phyloP scores from a whole-genome alignment of 2,888 invertebrate genomes.

The Ptilodon capucinus region DNA sequence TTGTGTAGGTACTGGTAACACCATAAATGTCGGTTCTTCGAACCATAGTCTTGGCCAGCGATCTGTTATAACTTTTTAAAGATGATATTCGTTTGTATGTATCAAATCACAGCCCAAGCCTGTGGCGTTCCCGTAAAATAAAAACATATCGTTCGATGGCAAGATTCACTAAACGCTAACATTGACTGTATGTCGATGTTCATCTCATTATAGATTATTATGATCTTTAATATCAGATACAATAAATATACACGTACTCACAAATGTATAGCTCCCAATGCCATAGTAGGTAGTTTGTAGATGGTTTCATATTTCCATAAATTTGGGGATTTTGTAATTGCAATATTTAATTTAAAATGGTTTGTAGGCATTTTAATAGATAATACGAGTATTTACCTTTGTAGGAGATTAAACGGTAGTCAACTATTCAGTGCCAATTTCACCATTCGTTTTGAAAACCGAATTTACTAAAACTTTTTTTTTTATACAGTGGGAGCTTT shows the following conservation, averaged over 20 bases:
- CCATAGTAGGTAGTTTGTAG: conserved; percentile 4
- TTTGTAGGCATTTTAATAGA: too few species aligned
- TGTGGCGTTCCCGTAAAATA: conserved; percentile 57
- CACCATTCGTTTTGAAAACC: too few species aligned
- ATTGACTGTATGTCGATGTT: conserved; percentile 50
- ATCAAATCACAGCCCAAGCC: conserved; percentile 37
- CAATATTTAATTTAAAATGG: too few species aligned
- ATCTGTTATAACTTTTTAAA: conserved; percentile 10
- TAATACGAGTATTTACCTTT: too few species aligned
- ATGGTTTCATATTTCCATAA: too few species aligned
- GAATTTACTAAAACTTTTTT: too few species aligned
- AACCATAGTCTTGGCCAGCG: conserved; percentile 50
- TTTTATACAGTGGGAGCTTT: too few species aligned
- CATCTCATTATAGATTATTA: conserved; percentile 5
- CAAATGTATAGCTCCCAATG: too few species aligned
- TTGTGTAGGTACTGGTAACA: conserved; percentile 81
- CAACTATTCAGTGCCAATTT: not conserved
- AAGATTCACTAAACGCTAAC: conserved; percentile 81
- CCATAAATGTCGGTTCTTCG: conserved; percentile 62
- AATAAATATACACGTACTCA: conserved; percentile 19
- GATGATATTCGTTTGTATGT: not conserved
- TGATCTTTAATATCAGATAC: conserved; percentile 19
- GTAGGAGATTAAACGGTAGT: too few species aligned
- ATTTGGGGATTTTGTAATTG: too few species aligned
- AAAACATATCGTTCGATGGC: conserved; percentile 70